Evolutionary conservation across 2,113 vertebrate genomes (phyloP), one percentile per base, ranked within the genome.

Genomic region (Ammodramus savannarum): DNA sequence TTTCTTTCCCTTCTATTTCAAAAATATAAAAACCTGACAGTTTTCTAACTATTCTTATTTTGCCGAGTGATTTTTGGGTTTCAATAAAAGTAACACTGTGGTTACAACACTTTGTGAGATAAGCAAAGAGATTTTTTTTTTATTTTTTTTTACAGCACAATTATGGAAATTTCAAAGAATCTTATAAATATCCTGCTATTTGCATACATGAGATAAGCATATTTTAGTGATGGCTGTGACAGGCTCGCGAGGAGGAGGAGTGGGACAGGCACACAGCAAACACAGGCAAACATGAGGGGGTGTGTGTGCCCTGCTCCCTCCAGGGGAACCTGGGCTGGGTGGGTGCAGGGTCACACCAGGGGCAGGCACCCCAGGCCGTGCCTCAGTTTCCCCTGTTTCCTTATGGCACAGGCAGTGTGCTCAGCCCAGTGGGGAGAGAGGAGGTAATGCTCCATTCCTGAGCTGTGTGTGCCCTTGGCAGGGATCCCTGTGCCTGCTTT

Each of bases 121-220:
- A 96, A 96, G 93, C 93, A 94, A 89, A 82, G 84, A 95, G 93
- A 80, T 72, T 92, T 62, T 59, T 91, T 90, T 84, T n/a, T n/a
- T n/a, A n/a, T n/a, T 91, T 67, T 68, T 91, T 94, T 93, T 89
- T 76, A 85, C 87, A 87, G 87, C 87, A 86, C 90, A 96, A 92
- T 97, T 94, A 91, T 91, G 92, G 94, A 97, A 95, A 95, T 96
- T 97, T 97, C 94, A 95, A 97, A 96, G 96, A 86, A 74, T 59
- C 87, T 95, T 96, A 95, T 95, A 97, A 97, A 96, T 97, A 94
- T 84, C 89, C 93, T 44, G 29, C 90, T 91, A 93, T 95, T 94
- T 95, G 95, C 93, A 96, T 95, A 91, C 31, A 85, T 67, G 92
- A 94, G 93, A 96, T 96, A 96, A 97, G 95, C 95, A 93, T 95